Evolutionary conservation across 2,888 invertebrate genomes (phyloP).

Genomic region (Amphipyra tragopoginis): DNA sequence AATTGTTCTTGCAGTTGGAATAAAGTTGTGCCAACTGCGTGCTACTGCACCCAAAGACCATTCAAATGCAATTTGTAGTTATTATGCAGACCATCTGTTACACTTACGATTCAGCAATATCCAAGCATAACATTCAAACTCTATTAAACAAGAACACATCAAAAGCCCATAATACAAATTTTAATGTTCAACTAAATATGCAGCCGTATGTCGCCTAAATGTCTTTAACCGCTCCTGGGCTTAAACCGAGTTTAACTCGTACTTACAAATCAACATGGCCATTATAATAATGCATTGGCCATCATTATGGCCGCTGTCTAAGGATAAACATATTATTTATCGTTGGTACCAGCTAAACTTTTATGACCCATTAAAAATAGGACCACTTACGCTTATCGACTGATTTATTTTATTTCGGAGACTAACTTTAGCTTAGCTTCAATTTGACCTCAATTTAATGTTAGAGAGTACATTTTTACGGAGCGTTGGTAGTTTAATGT

Average conservation of each 20-base stretch:
- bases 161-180: too few relatives aligned
- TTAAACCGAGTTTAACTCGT: conserved; percentile 61
- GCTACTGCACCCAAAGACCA: too few relatives aligned
- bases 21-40: too few relatives aligned
- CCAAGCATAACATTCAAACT: too few relatives aligned
- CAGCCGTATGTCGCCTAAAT: conserved; percentile 58
- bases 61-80: too few relatives aligned
- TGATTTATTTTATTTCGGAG: conserved; percentile 53
- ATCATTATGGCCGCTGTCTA: conserved; percentile 74
- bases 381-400: conserved; percentile 57
- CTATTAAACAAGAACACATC: too few relatives aligned
- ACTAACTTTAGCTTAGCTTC: conserved; percentile 29
- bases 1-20: too few relatives aligned
- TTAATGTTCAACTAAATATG: not conserved
- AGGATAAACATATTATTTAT: conserved; percentile 84
- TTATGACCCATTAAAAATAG: conserved; percentile 63
- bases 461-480: conserved; percentile 18
- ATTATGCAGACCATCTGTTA: too few relatives aligned
- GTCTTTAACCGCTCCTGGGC: conserved; percentile 71
- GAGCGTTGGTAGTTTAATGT: not conserved
- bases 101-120: too few relatives aligned
- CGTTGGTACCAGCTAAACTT: conserved; percentile 55
- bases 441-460: not conserved
- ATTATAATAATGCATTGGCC: conserved; percentile 76
- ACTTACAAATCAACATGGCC: conserved; percentile 79